Evolutionary conservation across 2,888 invertebrate species (phyloP), one percentile per base, ranked within the genome.

Genomic region (Pasiphila rectangulata): DNA sequence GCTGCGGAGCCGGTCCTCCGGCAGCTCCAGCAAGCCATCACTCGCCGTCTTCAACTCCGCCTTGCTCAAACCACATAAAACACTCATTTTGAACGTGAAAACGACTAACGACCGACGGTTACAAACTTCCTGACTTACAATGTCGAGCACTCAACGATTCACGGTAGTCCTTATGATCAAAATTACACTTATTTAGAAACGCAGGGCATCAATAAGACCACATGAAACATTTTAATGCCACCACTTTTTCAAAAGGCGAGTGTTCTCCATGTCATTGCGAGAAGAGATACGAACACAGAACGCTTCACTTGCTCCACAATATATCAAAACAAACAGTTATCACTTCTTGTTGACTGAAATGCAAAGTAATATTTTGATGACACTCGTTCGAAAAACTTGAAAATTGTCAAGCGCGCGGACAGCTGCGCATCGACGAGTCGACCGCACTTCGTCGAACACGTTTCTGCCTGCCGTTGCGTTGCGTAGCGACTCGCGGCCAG

Each of bases 11-110:
- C 91, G 89, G 67, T 93, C 93, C 76, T 93, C 92, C 46, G 92
- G 91, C 69, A 94, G 89, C 85, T 92, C 92, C 80, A 94, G 85
- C 67, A 94, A 91, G 63, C 94, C 94, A 83, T 93, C 93, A 72
- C 92, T 91, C 54, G 89, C 90, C 66, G 90, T 90, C 67, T 84
- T 89, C 75, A 90, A 83, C 76, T 90, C 91, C 73, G 83, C 81
- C 74, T 89, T 85, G 78, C 83, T 90, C 73, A 90, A 79, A 76
- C 82, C 87, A 85, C 83, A 82, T 61, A 86, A 69, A 75, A 83
- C 83, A 89, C 85, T 89, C 88, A 89, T 89, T 84, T 88, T 88
- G 61, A 79, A 85, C 81, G 83, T 81, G 81, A 76, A 51, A 73
- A 81, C 83, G 82, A 84, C 80, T 82, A 70, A 77, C 75, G 78